Evolutionary conservation across 2,888 invertebrate species (phyloP).

Genomic region (Pammene fasciana): DNA sequence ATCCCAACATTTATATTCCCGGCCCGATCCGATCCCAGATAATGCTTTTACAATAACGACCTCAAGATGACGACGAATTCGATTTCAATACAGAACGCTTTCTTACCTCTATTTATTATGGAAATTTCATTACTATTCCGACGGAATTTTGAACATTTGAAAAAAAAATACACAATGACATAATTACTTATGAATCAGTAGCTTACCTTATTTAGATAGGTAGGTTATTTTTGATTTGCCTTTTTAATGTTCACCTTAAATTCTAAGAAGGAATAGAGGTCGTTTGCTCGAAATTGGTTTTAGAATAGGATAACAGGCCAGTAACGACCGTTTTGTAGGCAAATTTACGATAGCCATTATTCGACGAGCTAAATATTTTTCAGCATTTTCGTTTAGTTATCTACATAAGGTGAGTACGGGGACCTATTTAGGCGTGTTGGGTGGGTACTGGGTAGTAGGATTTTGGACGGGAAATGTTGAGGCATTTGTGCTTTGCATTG

Average conservation of each 20-base stretch:
- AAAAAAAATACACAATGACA: constrained; percentile 36
- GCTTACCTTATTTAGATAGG: constrained; percentile 19
- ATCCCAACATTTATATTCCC: constrained; percentile 75
- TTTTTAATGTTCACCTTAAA: constrained; percentile 39
- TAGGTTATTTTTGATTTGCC: constrained; percentile 33
- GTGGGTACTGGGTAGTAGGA: neutral
- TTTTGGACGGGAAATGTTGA: neutral
- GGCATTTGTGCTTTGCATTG: no score
- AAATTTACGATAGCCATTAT: constrained; percentile 41
- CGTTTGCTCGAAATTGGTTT: constrained; percentile 41
- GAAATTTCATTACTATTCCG: constrained; percentile 50
- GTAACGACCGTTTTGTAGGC: constrained; percentile 36
- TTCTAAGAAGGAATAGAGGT: constrained; percentile 30
- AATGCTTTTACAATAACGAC: constrained; percentile 79
- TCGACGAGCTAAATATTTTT: constrained; percentile 35
- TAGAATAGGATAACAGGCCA: constrained; percentile 41
- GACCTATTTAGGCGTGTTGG: neutral
- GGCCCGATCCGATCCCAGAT: constrained; percentile 69
- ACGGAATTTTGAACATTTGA: constrained; percentile 49
- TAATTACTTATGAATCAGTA: constrained; percentile 39
- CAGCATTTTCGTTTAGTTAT: constrained; percentile 33
- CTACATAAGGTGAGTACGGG: constrained; percentile 9
- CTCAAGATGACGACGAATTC: constrained; percentile 70
- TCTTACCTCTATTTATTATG: constrained; percentile 61
- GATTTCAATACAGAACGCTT: constrained; percentile 64